Conservation (phyloP, 2,113 vertebrate species). For the human region GRCh38 chr4:788001-788500, state of each 20-base stretch:
- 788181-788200: background rate
- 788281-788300: background rate
- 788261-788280: background rate
- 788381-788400: background rate
- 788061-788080: background rate
- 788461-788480: background rate
- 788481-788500: background rate
- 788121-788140: too few relatives aligned
- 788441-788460: background rate
- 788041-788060: too few relatives aligned
- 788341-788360: background rate
- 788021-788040: background rate
- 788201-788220: background rate
- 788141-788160: background rate
- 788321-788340: background rate
- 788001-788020: background rate
- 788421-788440: background rate
- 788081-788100: fast-evolving
- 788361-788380: background rate
- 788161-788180: background rate
- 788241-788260: background rate
- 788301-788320: background rate
- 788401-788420: background rate
- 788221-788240: background rate
- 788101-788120: background rate